Evolutionary conservation across 30 jellyfish, hydroid and myxozoan genomes (phyloP), one percentile per base, ranked within the genome.

Genomic region (Chrysaora quinquecirrha): DNA sequence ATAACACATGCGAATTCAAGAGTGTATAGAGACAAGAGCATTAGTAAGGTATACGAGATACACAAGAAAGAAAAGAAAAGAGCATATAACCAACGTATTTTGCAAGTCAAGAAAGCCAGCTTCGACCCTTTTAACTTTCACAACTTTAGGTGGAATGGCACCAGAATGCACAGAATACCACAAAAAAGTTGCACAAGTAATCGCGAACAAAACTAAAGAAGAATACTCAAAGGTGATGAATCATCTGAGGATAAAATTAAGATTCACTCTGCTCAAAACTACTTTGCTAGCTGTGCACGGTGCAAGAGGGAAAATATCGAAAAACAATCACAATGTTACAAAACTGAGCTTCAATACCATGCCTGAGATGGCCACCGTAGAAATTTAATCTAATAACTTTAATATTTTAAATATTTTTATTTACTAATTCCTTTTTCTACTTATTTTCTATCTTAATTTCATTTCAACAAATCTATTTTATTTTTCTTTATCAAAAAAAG

Each of bases 51-150:
- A 64, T 64, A 28, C 24, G 28, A 34, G 54, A 64, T 30, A 25
- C 77, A 25, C 58, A 22, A 64, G 54, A 34, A 64, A 64, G 77
- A 30, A 19, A 64, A 64, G 77, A 64, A 34, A 52, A 52, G 68
- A 16, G 29, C 24, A 52, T 64, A 64, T 22, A 1, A 18, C 54
- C 56, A n/a, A 64, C 52, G 77, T 28, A 34, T 64, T 28, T 34
- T 64, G 77, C 56, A 64, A 0, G 77, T 64, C 28, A 56, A 64
- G 77, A 30, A 64, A 1, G 77, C 77, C 77, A 28, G 77, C 54
- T 64, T 64, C 77, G 25, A 10, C 56, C 52, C 77, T 28, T n/a
- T 34, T 64, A 34, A 34, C 25, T 56, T 64, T 64, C 54, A 34
- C 52, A 34, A 64, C 77, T 6, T 28, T n/a, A 28, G 77, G 77